Evolutionary conservation across 2,113 vertebrate genomes (phyloP).

Genomic region (Falco punctatus): DNA sequence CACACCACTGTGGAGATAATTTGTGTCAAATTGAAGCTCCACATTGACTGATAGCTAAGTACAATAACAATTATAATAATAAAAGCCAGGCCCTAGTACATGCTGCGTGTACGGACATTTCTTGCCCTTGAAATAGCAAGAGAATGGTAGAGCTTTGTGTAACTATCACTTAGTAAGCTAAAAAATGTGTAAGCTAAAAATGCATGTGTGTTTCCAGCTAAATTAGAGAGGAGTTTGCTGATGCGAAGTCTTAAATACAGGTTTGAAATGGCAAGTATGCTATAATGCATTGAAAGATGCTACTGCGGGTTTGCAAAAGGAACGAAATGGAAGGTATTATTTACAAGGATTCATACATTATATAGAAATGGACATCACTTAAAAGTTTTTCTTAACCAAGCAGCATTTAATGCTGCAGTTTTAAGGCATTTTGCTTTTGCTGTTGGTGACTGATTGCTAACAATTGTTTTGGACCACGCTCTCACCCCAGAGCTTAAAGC

Average conservation of each 20-base stretch:
- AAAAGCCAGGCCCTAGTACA: constrained; percentile 40
- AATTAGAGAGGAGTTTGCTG: not conserved
- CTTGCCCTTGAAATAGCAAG: constrained; percentile 51
- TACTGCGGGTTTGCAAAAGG: not conserved
- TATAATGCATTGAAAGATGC: not conserved
- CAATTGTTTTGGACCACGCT: not conserved
- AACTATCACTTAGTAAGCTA: not conserved
- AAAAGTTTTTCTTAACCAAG: not conserved
- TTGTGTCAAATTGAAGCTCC: constrained; percentile 37
- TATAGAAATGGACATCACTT: not conserved
- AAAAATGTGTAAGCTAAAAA: not conserved
- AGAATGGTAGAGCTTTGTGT: not conserved
- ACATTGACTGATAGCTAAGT: constrained; percentile 46
- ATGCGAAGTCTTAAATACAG: not conserved
- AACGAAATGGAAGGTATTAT: not conserved
- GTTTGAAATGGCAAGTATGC: not conserved
- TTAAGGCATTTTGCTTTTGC: not conserved
- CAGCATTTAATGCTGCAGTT: not conserved
- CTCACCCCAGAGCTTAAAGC: not conserved
- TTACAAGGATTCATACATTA: not conserved
- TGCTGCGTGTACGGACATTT: not conserved
- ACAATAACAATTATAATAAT: constrained; percentile 63
- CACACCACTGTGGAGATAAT: not conserved
- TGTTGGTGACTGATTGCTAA: not conserved
- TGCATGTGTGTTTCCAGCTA: not conserved